Evolutionary conservation across 1,140 invertebrate species (phyloP), one percentile per base, ranked within the genome.

Genomic region (Spodoptera litura): DNA sequence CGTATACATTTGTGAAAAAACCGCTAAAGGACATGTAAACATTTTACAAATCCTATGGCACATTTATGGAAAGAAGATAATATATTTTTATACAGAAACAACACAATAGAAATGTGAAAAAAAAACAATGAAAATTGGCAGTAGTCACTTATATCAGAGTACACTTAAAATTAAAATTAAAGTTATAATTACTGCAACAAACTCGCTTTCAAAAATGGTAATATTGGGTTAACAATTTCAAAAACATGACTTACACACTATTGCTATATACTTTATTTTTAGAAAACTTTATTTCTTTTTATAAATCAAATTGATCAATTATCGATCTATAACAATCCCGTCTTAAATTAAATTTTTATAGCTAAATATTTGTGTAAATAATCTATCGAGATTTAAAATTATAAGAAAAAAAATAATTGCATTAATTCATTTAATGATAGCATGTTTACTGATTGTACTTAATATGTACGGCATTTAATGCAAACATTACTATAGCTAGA

Each of bases 351-450:
- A 38, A 38, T 64, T 12, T 27, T 15, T 66, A 58, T 49, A 64
- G 5, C 58, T 76, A 64, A 62, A 76, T 58, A 56, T 58, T 83
- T 78, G 38, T 82, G 74, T 85, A 84, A 81, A 85, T 85, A 88
- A 86, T 74, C 88, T 90, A 93, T 87, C 87, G 88, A 93, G 91
- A 93, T 93, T 93, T 89, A 81, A 80, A 44, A 44, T 44, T 44
- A 59, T 79, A 73, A 82, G 87, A 85, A 79, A 83, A 84, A 86
- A 83, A 84, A 82, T 78, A 85, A 87, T 91, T 90, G 87, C 90
- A 91, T 90, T 89, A 81, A 76, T 81, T 82, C 55, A 78, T 66
- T 72, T 77, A 68, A 66, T 71, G 38, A 59, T 56, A 61, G 35
- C 55, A 44, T 11, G 61, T 71, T 79, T 68, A 76, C 25, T 71